phyloP scores from a whole-genome alignment of 1,140 invertebrate genomes.

The Sitobion miscanthi region DNA sequence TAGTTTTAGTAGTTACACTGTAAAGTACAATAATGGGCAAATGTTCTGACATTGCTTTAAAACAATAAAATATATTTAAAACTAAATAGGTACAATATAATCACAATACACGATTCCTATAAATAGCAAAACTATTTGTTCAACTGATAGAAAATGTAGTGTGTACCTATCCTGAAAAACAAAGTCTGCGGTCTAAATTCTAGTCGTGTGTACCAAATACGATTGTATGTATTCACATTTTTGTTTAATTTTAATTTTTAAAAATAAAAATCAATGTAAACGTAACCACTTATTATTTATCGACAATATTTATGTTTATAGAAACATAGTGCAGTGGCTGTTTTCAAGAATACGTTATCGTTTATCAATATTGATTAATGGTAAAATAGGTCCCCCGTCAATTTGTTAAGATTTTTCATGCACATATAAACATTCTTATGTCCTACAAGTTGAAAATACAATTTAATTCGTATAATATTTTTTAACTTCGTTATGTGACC shows the following conservation, averaged over 20 bases:
- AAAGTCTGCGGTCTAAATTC: background rate
- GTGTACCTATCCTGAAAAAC: background rate
- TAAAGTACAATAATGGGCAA: too few species aligned
- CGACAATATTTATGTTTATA: background rate
- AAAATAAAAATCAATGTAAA: background rate
- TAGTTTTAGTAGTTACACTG: too few species aligned
- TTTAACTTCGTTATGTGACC: background rate
- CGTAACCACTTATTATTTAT: background rate
- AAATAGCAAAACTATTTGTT: background rate
- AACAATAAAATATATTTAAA: background rate
- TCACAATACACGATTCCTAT: background rate
- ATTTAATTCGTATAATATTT: background rate
- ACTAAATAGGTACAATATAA: background rate
- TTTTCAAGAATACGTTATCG: background rate
- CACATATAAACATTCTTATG: background rate
- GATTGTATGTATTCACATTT: background rate
- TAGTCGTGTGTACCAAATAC: background rate
- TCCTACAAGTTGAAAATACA: background rate
- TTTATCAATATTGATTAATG: background rate
- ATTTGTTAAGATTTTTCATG: background rate
- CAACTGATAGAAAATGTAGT: background rate
- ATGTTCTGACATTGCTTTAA: too few species aligned
- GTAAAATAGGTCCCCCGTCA: background rate
- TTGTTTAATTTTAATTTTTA: background rate
- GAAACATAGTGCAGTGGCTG: background rate